A percentile compares a stretch with the other conserved stretches of the same genome.
Evolutionary conservation across 2,797 vertebrate genomes (phyloP).

Genomic region (Fratercula arctica): DNA sequence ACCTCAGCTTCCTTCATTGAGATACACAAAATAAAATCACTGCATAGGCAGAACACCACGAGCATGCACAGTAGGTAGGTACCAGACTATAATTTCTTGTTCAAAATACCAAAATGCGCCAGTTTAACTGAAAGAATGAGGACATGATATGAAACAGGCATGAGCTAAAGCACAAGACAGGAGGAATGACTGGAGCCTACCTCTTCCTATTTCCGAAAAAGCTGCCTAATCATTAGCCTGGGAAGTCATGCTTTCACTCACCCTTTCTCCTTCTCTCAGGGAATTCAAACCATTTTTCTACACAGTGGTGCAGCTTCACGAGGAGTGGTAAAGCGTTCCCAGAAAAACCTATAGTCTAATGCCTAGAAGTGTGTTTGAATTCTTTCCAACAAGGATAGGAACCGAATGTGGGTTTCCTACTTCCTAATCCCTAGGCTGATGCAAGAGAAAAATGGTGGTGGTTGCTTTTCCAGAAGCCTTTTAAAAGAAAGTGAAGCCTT

Average conservation of each 20-base stretch:
- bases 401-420: neutral
- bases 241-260: neutral
- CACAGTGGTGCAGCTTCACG: constrained; percentile 42
- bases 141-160: constrained; percentile 49
- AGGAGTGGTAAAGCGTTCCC: constrained; percentile 7
- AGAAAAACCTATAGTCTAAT: constrained; percentile 45
- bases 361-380: constrained; percentile 39
- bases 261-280: constrained; percentile 25
- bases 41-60: neutral
- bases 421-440: neutral
- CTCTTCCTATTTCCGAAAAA: neutral
- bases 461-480: neutral
- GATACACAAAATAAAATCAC: constrained; percentile 29
- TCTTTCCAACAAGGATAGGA: constrained; percentile 9
- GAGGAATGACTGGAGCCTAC: constrained; percentile 13
- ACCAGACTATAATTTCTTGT: constrained; percentile 5
- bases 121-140: constrained; percentile 18
- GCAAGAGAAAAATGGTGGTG: neutral
- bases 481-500: neutral
- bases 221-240: constrained; percentile 53
- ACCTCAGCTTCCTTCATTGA: constrained; percentile 16
- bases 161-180: constrained; percentile 33
- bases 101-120: constrained; percentile 43
- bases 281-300: constrained; percentile 55
- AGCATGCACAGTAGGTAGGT: neutral